Base-by-base conservation (phyloP, 1,140 invertebrate species). In the Paraescarpia echinospica region DNA sequence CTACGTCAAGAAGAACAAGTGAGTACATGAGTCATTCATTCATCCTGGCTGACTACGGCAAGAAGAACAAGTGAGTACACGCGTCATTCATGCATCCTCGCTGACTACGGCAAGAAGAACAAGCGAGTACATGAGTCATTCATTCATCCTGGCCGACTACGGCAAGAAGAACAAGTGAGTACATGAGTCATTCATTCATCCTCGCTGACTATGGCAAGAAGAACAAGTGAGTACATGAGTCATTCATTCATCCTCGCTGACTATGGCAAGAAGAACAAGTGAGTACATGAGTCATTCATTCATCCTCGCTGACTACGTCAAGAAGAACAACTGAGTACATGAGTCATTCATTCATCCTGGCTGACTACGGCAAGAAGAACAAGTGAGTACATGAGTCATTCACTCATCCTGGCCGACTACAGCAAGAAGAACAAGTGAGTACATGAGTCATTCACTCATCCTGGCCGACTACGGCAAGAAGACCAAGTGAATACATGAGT, bases 1-100 rank as follows among this genome's bases (percentile, higher is more conserved):
- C 96, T 99, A 99, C 95, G 99, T 99, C 94, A 99, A 99, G 96
- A 99, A 99, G 96, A 99, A 99, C 96, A 99, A 99, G 97, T 97
- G 94, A 96, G 97, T 96, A 35, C 18, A n/a, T n/a, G n/a, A n/a
- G n/a, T n/a, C n/a, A n/a, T n/a, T n/a, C n/a, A n/a, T n/a, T 99
- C 9, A 99, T 99, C 95, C 96, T 99, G 33, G 99, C 99, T 77
- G 99, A 99, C 96, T 99, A 99, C 95, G 99, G 99, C 94, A 99
- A 99, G 96, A 99, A 99, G 96, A 99, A 99, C 96, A 99, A 99
- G 97, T 97, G 94, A 96, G 97, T 96, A 35, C 18, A n/a, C n/a
- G n/a, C n/a, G n/a, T n/a, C n/a, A n/a, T n/a, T n/a, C n/a, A n/a
- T n/a, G n/a, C 9, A 99, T 99, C 95, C 96, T 99, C 33, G 99